phyloP scores from a whole-genome alignment of 1,140 invertebrate species.

The Whitmania pigra region DNA sequence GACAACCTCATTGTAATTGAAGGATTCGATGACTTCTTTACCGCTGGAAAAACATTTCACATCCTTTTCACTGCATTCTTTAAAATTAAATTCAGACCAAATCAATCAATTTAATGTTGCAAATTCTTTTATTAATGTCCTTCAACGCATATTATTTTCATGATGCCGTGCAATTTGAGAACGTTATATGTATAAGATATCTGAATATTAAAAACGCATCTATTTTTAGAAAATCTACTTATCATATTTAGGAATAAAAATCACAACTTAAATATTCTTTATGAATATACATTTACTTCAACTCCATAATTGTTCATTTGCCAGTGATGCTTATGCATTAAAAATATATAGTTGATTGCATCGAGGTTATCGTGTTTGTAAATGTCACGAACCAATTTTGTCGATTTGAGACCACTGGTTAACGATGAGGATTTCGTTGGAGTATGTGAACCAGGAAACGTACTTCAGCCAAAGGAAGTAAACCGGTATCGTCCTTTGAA shows the following conservation, averaged over 20 bases:
- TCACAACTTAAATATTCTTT: background rate
- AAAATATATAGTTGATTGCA: background rate
- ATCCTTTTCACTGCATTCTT: background rate
- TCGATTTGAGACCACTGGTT: slow-evolving; percentile 67
- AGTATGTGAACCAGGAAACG: slow-evolving; percentile 87
- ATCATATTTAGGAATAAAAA: too few species aligned
- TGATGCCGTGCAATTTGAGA: too few species aligned
- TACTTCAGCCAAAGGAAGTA: slow-evolving; percentile 84
- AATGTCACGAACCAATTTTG: slow-evolving; percentile 34
- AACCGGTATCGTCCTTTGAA: slow-evolving; percentile 51
- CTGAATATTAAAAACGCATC: background rate
- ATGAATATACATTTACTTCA: background rate
- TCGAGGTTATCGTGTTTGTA: background rate
- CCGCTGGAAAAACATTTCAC: slow-evolving; percentile 13
- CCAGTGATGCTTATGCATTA: background rate
- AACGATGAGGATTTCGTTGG: slow-evolving; percentile 78
- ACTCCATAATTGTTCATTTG: background rate
- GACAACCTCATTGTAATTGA: background rate
- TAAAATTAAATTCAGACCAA: background rate
- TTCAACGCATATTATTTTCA: too few species aligned
- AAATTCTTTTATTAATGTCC: too few species aligned
- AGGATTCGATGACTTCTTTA: slow-evolving; percentile 13
- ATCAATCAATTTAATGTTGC: background rate
- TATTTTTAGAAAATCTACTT: background rate
- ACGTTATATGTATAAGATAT: background rate